Evolutionary conservation across 2,888 invertebrate genomes (phyloP), one percentile per base, ranked within the genome.

Genomic region (Parelbella ahira): DNA sequence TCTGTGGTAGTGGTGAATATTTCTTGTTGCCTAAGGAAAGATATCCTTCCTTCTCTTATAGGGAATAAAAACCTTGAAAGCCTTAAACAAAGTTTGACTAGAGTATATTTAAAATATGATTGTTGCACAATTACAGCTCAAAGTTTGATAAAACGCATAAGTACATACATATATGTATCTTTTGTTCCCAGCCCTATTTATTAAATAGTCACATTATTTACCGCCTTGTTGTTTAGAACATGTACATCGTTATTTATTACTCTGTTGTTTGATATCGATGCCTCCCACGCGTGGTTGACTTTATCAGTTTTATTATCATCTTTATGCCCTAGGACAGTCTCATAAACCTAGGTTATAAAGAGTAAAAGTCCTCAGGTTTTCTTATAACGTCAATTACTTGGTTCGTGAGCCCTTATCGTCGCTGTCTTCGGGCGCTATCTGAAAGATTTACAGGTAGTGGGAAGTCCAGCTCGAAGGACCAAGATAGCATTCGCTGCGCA

Each of bases 371-470:
- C 63, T 61, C 60, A 58, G 63, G 61, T 67, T 68, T 64, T 70
- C 69, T 69, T 77, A 79, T 75, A 75, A 75, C 72, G 79, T 80
- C 82, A 81, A 83, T 82, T 82, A 82, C 72, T 63, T 53, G 55
- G 69, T 68, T 75, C 78, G 76, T 74, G 76, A 68, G 62, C 55
- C 54, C 64, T 75, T 83, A 82, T 82, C 83, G 58, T 44, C 50
- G 45, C 60, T 71, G 73, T 65, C 72, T 59, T 45, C 57, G 45
- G 53, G 59, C 53, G 45, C 61, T 81, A 81, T 82, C 81, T 58
- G 50, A 42, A 66, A 78, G 81, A 83, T 82, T 82, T 81, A 82
- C 81, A 71, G 64, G 67, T 56, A 63, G 58, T 51, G 63, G 68
- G 64, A 62, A 63, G 60, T 66, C 60, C 61, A 47, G 59, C 57